Evolutionary conservation across 2,113 vertebrate genomes (phyloP).

Genomic region (Pantherophis guttatus): DNA sequence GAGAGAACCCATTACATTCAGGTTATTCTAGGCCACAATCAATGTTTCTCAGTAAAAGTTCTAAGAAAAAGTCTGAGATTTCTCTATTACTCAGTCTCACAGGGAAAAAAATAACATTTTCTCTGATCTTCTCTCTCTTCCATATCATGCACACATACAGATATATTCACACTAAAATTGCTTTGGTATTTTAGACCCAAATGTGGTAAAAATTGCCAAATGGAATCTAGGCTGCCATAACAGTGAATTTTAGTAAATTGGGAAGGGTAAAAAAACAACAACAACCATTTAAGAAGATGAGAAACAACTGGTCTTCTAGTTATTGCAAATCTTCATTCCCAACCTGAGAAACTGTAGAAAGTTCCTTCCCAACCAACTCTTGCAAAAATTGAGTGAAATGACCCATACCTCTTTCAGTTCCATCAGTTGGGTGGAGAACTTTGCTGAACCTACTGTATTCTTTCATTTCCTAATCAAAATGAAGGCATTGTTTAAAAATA

Average conservation of each 20-base stretch:
- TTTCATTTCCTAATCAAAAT: neutral
- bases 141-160: neutral
- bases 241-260: neutral
- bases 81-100: neutral
- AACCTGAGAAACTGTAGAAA: neutral
- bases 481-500: neutral
- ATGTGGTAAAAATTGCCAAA: neutral
- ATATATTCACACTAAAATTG: neutral
- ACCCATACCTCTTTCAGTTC: neutral
- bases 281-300: neutral
- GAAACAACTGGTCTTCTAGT: neutral
- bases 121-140: neutral
- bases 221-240: neutral
- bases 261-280: neutral
- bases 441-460: too few relatives aligned
- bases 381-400: neutral
- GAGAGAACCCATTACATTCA: neutral
- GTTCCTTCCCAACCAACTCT: neutral
- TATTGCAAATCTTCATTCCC: neutral
- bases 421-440: neutral
- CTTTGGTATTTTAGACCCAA: neutral
- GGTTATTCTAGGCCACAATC: neutral
- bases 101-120: neutral
- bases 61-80: neutral
- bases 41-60: neutral